Conservation (phyloP, 2,797 vertebrate genomes). For the Acrossocheilus fasciatus region DNA sequence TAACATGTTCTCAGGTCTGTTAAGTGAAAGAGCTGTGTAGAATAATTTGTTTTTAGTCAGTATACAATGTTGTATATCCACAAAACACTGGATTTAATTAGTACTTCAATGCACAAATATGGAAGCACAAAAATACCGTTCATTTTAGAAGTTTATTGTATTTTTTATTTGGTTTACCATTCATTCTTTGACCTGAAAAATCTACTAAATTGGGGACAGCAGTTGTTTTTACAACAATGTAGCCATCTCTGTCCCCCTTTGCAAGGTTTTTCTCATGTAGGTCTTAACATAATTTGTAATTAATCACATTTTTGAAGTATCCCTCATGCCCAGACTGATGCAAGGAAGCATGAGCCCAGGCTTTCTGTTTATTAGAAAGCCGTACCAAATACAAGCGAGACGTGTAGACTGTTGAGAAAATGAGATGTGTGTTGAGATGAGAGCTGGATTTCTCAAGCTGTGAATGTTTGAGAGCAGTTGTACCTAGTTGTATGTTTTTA, state of each 20-base stretch:
- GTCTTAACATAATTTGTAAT: slow-evolving; percentile 25
- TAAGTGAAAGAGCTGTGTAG: neutral
- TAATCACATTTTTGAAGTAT: neutral
- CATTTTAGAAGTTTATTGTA: neutral
- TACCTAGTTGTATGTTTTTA: slow-evolving; percentile 17
- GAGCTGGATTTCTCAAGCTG: slow-evolving; percentile 60
- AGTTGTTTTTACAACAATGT: neutral
- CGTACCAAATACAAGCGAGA: slow-evolving; percentile 28
- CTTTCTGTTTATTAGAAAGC: slow-evolving; percentile 35
- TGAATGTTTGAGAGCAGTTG: slow-evolving; percentile 47
- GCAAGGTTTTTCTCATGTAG: neutral
- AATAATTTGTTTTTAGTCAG: neutral
- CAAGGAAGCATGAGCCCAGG: slow-evolving; percentile 15
- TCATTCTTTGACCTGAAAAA: neutral
- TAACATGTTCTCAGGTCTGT: slow-evolving; percentile 53
- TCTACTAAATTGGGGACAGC: neutral
- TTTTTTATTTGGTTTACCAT: neutral
- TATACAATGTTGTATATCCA: slow-evolving; percentile 13
- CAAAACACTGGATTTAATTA: slow-evolving; percentile 32
- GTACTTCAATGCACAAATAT: slow-evolving; percentile 42
- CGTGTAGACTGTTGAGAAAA: slow-evolving; percentile 44
- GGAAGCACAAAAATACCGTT: slow-evolving; percentile 45
- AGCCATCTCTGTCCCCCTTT: neutral
- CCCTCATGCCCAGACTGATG: slow-evolving; percentile 30
- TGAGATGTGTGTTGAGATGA: slow-evolving; percentile 48